Conservation (phyloP, 2,113 vertebrate species). For the Chloebia gouldiae region DNA sequence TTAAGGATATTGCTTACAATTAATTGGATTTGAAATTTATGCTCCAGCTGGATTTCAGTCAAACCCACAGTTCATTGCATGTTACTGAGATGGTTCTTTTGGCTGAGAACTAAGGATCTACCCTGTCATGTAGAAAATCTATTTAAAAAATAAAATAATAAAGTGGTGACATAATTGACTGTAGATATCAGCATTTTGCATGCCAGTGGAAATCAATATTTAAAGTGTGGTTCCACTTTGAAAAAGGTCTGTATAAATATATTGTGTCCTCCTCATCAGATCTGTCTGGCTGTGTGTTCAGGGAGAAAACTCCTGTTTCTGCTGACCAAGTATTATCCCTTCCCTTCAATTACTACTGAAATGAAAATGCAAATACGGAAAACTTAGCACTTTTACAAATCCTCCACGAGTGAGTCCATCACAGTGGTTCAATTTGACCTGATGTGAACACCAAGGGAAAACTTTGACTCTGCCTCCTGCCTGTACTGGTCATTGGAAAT, state of each 20-base stretch:
- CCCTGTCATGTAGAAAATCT: constrained; percentile 35
- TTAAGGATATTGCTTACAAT: constrained; percentile 55
- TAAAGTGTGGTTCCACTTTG: constrained; percentile 27
- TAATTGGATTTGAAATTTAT: constrained; percentile 49
- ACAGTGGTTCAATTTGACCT: not conserved
- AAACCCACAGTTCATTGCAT: constrained; percentile 49
- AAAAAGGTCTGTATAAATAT: constrained; percentile 19
- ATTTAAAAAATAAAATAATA: constrained; percentile 64
- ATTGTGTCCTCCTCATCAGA: not conserved
- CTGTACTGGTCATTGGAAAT: not conserved
- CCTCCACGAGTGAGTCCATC: not conserved
- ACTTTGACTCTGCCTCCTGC: not conserved
- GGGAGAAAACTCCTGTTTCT: constrained; percentile 1
- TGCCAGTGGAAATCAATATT: constrained; percentile 50
- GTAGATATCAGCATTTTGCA: constrained; percentile 43
- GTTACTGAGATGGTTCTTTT: constrained; percentile 62
- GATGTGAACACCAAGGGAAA: not conserved
- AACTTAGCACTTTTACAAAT: not conserved
- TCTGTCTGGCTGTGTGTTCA: not conserved
- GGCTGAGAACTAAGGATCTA: constrained; percentile 44
- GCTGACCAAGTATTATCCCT: constrained; percentile 32
- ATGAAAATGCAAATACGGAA: not conserved
- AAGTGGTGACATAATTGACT: not conserved
- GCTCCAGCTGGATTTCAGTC: constrained; percentile 50
- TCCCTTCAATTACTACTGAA: not conserved